Conservation (phyloP, 2,888 invertebrate genomes). For the Clepsis dumicolana region DNA sequence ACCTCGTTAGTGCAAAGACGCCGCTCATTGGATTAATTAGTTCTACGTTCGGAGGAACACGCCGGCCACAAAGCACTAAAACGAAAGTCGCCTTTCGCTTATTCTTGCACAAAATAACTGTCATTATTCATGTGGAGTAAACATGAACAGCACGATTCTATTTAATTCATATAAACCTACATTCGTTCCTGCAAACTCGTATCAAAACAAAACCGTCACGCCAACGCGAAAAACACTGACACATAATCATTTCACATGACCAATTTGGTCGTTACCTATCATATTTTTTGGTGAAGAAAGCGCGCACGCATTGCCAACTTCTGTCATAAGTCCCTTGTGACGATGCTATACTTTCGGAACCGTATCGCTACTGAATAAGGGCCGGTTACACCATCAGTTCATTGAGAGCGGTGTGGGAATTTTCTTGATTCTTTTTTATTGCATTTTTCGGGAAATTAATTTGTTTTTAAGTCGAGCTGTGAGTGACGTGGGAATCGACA, state of each 20-base stretch:
- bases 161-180: too few relatives aligned
- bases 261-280: too few relatives aligned
- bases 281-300: too few relatives aligned
- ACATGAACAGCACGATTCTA: too few relatives aligned
- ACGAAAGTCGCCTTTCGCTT: too few relatives aligned
- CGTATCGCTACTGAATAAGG: constrained; percentile 49
- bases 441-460: not conserved
- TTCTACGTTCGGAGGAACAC: constrained; percentile 69
- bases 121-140: too few relatives aligned
- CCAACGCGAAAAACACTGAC: too few relatives aligned
- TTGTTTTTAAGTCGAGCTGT: not conserved
- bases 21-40: constrained; percentile 84
- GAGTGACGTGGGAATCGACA: not conserved
- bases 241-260: too few relatives aligned
- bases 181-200: too few relatives aligned
- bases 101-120: too few relatives aligned
- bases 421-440: not conserved
- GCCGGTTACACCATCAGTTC: constrained; percentile 25
- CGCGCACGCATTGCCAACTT: too few relatives aligned
- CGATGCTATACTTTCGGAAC: constrained; percentile 68
- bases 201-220: too few relatives aligned
- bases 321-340: constrained; percentile 27
- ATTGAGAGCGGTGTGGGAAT: not conserved
- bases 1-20: constrained; percentile 79
- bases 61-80: constrained; percentile 47